Conservation (phyloP, 2,888 invertebrate genomes). For the Cryptosula pallasiana region DNA sequence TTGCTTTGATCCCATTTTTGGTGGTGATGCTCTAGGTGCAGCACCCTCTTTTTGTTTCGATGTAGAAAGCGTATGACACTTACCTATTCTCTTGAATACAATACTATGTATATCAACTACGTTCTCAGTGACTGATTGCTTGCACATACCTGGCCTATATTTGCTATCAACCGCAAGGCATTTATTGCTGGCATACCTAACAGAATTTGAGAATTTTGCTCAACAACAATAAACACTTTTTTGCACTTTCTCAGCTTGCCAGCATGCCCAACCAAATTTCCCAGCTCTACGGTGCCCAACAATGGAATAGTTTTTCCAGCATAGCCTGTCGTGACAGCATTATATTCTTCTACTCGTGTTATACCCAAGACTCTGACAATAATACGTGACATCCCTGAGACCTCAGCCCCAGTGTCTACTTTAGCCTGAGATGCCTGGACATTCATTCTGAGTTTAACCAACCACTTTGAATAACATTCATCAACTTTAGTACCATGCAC, state of each 20-base stretch:
- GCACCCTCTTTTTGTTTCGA: not conserved
- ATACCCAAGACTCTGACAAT: not conserved
- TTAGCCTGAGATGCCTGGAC: not conserved
- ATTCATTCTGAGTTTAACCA: not conserved
- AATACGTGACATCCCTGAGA: not conserved
- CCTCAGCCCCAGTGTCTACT: constrained; percentile 11
- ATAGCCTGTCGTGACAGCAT: not conserved
- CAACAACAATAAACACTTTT: not conserved
- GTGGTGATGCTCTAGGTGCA: not conserved
- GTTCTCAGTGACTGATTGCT: not conserved
- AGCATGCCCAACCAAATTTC: not conserved
- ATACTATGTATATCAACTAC: not conserved
- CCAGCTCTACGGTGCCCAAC: not conserved
- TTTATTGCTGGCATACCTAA: not conserved
- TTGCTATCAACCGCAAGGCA: not conserved
- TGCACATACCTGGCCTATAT: not conserved
- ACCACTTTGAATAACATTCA: not conserved
- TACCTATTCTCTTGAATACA: not conserved
- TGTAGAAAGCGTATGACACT: not conserved
- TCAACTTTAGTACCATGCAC: not conserved
- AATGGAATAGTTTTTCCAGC: constrained; percentile 1
- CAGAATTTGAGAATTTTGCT: not conserved
- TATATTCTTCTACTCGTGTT: not conserved
- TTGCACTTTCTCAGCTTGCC: not conserved
- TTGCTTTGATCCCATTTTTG: not conserved